These are phyloP conservation scores for Lampris incognitus DNA, from an alignment of 2,113 vertebrate species.

Conservation along the genomic window DNA sequence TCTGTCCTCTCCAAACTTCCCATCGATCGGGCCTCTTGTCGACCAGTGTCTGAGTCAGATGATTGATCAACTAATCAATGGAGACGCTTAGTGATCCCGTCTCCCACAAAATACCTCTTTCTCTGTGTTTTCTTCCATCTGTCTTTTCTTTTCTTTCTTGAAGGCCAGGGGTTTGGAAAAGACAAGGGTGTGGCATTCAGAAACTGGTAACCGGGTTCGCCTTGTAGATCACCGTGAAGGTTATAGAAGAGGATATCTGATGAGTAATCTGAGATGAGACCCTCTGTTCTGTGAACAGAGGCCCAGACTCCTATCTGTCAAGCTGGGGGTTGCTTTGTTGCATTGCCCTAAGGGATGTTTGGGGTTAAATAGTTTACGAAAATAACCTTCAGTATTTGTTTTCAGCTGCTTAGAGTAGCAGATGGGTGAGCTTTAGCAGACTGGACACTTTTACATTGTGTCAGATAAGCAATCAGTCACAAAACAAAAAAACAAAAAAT, in stretches of 20 bases:
- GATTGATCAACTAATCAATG: conserved; percentile 74
- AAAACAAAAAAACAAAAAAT: too few species aligned
- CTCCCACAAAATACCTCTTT: conserved; percentile 2
- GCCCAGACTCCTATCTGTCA: not conserved
- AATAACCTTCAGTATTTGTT: conserved; percentile 15
- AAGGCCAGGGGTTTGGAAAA: not conserved
- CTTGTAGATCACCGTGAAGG: too few species aligned
- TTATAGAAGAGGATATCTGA: not conserved
- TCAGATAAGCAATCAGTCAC: too few species aligned
- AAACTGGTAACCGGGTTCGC: too few species aligned
- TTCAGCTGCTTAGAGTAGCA: too few species aligned
- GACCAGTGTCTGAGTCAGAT: conserved; percentile 59
- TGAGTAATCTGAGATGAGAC: not conserved
- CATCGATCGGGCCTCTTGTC: conserved; percentile 59
- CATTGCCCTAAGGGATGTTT: not conserved
- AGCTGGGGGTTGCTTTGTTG: not conserved
- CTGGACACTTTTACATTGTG: too few species aligned
- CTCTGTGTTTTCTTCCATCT: not conserved
- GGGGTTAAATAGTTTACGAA: conserved; percentile 17
- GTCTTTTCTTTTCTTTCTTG: not conserved
- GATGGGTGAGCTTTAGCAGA: too few species aligned
- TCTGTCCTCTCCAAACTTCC: conserved; percentile 50
- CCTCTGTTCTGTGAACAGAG: not conserved
- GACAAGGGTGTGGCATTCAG: too few species aligned
- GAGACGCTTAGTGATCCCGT: conserved; percentile 36